phyloP scores from a whole-genome alignment of 2,888 invertebrate genomes.

The Dolomedes plantarius region DNA sequence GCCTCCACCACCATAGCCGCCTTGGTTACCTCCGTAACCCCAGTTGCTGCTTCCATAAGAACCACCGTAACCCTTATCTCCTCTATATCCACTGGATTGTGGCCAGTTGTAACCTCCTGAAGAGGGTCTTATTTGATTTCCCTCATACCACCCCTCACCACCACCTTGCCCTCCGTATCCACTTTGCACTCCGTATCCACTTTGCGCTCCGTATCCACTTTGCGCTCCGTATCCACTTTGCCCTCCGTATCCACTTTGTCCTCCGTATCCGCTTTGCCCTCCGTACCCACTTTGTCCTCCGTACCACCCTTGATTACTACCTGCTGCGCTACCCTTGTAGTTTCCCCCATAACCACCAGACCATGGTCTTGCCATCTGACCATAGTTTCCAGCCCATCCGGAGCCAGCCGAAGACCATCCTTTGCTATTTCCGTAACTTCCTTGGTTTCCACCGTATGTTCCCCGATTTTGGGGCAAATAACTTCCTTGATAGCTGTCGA shows the following conservation, averaged over 20 bases:
- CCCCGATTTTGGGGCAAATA: neutral
- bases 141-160: neutral
- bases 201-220: too few species aligned
- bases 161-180: too few species aligned
- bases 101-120: conserved; percentile 37
- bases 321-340: conserved; percentile 23
- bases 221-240: neutral
- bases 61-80: conserved; percentile 31
- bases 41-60: conserved; percentile 10
- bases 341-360: conserved; percentile 22
- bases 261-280: neutral
- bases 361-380: neutral
- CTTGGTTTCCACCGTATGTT: conserved; percentile 17
- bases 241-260: neutral
- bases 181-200: too few species aligned
- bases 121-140: conserved; percentile 5
- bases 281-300: conserved; percentile 16
- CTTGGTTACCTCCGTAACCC: conserved; percentile 27
- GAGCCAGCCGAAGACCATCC: conserved; percentile 35
- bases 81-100: conserved; percentile 21
- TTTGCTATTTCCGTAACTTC: conserved; percentile 40
- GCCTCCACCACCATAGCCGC: conserved; percentile 25
- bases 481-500: conserved; percentile 14
- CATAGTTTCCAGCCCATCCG: conserved; percentile 24
- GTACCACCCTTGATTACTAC: neutral